Conservation (phyloP, 1,140 invertebrate genomes). For the Lethrus apterus region DNA sequence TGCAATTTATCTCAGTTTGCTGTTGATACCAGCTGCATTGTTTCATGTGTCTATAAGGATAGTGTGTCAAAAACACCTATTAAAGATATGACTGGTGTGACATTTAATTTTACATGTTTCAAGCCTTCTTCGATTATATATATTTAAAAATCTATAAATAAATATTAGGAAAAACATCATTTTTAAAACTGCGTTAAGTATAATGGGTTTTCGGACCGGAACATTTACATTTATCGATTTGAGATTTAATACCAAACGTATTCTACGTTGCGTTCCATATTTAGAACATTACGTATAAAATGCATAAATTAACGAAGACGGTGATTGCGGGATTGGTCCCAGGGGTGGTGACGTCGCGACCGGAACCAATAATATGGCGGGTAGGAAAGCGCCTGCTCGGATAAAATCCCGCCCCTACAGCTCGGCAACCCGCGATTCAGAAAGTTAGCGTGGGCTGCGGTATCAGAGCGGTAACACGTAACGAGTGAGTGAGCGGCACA, state of each 20-base stretch:
- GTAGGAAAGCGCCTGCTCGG: constrained; percentile 21
- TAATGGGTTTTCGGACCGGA: not conserved
- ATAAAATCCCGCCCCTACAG: constrained; percentile 21
- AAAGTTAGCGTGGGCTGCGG: constrained; percentile 20
- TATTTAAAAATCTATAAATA: no score
- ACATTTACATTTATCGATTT: not conserved
- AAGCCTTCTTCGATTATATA: no score
- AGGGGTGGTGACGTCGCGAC: constrained; percentile 26
- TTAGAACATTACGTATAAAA: constrained; percentile 33
- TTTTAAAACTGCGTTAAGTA: not conserved
- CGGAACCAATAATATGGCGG: constrained; percentile 19
- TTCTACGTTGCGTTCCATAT: constrained; percentile 17
- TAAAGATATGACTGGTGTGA: no score
- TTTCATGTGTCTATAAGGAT: no score
- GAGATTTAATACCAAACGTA: not conserved
- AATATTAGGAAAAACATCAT: not conserved
- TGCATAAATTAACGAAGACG: constrained; percentile 23
- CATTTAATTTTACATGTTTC: no score
- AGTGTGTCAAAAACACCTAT: no score
- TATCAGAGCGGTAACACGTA: constrained; percentile 22
- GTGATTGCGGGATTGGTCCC: constrained; percentile 35
- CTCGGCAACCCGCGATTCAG: constrained; percentile 18
- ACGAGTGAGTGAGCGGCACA: constrained; percentile 24
- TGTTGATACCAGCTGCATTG: no score
- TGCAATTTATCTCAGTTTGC: no score